These are phyloP conservation scores for Apolygus lucorum DNA, from an alignment of 1,140 invertebrate species.

Conservation along the genomic window DNA sequence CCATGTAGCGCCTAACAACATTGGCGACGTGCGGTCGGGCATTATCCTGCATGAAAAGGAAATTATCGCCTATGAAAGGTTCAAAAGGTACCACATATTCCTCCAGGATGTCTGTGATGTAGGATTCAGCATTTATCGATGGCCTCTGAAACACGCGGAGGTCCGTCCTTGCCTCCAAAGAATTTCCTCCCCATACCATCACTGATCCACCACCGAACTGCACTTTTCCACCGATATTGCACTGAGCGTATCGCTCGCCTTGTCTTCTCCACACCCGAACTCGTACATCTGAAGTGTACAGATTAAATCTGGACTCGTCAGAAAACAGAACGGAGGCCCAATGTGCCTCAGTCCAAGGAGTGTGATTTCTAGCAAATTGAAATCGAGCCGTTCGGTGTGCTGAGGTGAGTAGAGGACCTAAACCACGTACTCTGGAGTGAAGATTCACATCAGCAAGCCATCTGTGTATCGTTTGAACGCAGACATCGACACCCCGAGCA, in stretches of 20 bases:
- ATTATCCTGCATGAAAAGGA: constrained; percentile 28
- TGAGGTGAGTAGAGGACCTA: not conserved
- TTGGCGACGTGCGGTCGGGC: constrained; percentile 31
- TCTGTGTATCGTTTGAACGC: not conserved
- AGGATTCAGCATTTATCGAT: constrained; percentile 25
- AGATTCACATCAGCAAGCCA: not conserved
- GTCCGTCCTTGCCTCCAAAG: constrained; percentile 28
- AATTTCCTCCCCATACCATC: constrained; percentile 37
- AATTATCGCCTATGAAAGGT: constrained; percentile 32
- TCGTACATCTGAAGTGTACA: constrained; percentile 26
- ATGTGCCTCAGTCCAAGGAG: not conserved
- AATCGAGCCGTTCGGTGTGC: not conserved
- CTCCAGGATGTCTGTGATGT: not conserved
- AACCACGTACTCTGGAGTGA: not conserved
- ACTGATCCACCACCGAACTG: constrained; percentile 36
- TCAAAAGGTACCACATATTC: constrained; percentile 29
- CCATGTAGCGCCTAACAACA: constrained; percentile 32
- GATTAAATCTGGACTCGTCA: not conserved
- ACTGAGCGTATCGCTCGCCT: constrained; percentile 33
- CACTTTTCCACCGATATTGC: constrained; percentile 30
- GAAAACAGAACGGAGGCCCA: not conserved
- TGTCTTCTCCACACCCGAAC: constrained; percentile 32
- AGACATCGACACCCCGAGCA: not conserved
- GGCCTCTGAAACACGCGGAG: constrained; percentile 27
- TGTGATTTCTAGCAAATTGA: not conserved